phyloP scores from a whole-genome alignment of 2,113 vertebrate species.

The Chrysochloris asiatica region DNA sequence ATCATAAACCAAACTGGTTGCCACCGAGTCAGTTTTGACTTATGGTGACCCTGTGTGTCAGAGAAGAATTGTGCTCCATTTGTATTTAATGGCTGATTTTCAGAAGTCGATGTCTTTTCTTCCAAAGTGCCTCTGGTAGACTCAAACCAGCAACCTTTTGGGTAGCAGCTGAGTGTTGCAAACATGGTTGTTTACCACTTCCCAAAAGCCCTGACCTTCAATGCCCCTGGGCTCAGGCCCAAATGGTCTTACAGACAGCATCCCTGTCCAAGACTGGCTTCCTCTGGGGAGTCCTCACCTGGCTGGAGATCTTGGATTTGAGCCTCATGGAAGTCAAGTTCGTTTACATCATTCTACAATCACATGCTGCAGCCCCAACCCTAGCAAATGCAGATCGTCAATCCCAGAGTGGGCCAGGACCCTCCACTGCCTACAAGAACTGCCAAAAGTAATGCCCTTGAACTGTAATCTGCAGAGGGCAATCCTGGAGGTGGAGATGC shows the following conservation, averaged over 20 bases:
- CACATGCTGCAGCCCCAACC: not conserved
- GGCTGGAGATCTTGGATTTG: not conserved
- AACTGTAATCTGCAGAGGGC: not conserved
- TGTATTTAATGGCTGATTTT: not conserved
- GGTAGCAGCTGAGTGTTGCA: not conserved
- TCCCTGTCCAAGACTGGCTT: not conserved
- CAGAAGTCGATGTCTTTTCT: not conserved
- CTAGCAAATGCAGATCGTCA: not conserved
- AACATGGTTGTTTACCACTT: not conserved
- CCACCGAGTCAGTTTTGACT: not conserved
- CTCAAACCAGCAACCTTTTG: not conserved
- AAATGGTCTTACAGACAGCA: not conserved
- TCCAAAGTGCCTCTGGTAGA: not conserved
- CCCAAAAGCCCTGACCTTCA: constrained; percentile 35
- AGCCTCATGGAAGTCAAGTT: constrained; percentile 29
- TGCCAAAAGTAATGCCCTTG: not conserved
- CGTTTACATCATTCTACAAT: not conserved
- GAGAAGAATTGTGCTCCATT: not conserved
- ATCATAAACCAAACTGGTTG: not conserved
- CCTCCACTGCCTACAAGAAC: not conserved
- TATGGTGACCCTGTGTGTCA: not conserved
- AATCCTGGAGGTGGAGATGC: not conserved
- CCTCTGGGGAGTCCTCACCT: not conserved
- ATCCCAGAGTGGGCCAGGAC: not conserved
- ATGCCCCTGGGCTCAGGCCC: not conserved